Evolutionary conservation across 2,888 invertebrate genomes (phyloP), one percentile per base, ranked within the genome.

Genomic region (Apodemia hepburni): DNA sequence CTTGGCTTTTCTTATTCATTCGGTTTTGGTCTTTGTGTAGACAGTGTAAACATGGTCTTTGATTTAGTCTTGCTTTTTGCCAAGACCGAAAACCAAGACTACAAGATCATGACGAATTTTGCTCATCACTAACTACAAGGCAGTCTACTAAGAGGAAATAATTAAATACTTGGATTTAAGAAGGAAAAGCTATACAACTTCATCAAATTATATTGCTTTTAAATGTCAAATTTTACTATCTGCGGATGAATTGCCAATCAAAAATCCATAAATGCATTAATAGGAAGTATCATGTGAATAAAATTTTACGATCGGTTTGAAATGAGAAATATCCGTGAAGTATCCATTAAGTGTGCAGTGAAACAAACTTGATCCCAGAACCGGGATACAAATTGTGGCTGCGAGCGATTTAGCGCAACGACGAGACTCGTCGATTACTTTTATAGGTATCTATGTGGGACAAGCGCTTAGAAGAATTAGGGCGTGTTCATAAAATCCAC

Each of bases 381-480:
- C 38, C 61, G 64, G 61, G 63, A 65, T 63, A 65, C 59, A 66
- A 69, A 69, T 69, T 65, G 66, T 63, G 42, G 64, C 66, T 63
- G 58, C 64, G 60, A 58, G 66, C 65, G 59, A 58, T 65, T 61
- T 49, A 59, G 38, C 62, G 64, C 66, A 67, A 65, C 63, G 63
- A 67, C 17, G 66, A 68, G 66, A 64, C 67, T 65, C 63, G 62
- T 70, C 72, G 72, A 75, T 74, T 73, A 73, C 70, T 69, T 73
- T 73, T 71, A 73, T 69, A 69, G 69, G 63, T 68, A 66, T 66
- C 62, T 70, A 73, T 70, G 67, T 71, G 49, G 60, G 60, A 54
- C 51, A 27, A 54, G 42, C 35, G 17, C 42, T 60, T 22, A 45
- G 61, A 57, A 49, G 15, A 27, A 58, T 45, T 12, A 58, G 22